Evolutionary conservation across 2,113 vertebrate genomes (phyloP).

Genomic region (Podilymbus podiceps): DNA sequence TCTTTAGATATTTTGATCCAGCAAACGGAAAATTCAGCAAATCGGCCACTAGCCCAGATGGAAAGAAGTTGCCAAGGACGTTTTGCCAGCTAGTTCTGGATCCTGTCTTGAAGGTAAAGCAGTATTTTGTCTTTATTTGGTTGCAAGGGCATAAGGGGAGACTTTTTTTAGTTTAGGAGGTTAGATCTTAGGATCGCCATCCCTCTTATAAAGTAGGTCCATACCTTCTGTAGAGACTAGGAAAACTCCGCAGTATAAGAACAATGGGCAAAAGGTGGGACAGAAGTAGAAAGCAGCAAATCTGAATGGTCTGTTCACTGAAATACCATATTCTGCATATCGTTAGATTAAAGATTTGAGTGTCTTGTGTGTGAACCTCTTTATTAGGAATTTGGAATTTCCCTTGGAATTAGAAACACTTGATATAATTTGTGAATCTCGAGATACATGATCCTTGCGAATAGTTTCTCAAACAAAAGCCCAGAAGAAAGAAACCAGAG

Average conservation of each 20-base stretch:
- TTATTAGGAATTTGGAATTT: not conserved
- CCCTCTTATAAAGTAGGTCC: not conserved
- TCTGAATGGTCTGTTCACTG: not conserved
- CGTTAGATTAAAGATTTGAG: not conserved
- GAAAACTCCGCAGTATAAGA: not conserved
- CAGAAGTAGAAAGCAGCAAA: not conserved
- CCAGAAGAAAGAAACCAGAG: not conserved
- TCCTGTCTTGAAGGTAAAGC: conserved; percentile 62
- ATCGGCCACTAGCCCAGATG: conserved; percentile 40
- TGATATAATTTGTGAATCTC: not conserved
- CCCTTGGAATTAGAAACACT: not conserved
- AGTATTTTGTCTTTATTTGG: not conserved
- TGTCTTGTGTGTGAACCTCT: not conserved
- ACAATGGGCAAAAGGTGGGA: not conserved
- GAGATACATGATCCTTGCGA: not conserved
- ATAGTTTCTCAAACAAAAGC: not conserved
- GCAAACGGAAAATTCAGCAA: conserved; percentile 69
- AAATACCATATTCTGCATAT: not conserved
- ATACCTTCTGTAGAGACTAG: not conserved
- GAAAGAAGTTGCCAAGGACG: conserved; percentile 66
- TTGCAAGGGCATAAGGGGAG: accelerated
- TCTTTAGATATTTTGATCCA: conserved; percentile 59
- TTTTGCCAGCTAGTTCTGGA: conserved; percentile 67
- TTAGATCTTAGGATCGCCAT: not conserved
- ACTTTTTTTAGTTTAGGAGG: not conserved